phyloP scores from a whole-genome alignment of 2,888 invertebrate species.

The Hetaerina titia region DNA sequence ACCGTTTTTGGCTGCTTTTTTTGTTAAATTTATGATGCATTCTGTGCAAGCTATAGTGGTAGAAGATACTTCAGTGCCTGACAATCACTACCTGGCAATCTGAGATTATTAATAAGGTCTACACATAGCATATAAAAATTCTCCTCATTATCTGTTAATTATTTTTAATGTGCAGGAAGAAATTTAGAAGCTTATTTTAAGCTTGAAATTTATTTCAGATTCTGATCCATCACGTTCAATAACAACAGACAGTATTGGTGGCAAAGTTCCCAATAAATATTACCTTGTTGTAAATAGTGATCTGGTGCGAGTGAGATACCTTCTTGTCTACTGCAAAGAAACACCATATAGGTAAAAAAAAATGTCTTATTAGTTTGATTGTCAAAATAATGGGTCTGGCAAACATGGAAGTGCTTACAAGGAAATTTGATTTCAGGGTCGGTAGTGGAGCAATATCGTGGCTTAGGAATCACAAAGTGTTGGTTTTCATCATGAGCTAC shows the following conservation, averaged over 20 bases:
- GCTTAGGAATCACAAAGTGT: constrained; percentile 82
- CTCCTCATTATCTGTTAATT: not conserved
- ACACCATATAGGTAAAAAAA: constrained; percentile 41
- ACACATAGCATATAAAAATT: not conserved
- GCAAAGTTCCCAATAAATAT: constrained; percentile 83
- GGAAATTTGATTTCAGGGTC: constrained; percentile 75
- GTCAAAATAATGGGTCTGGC: constrained; percentile 68
- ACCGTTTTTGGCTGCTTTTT: no score
- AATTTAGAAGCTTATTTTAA: not conserved
- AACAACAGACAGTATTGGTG: constrained; percentile 75
- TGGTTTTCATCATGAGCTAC: constrained; percentile 83
- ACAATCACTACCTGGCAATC: no score
- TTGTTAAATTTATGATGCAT: no score
- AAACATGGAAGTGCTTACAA: constrained; percentile 73
- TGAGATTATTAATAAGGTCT: not conserved
- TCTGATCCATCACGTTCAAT: constrained; percentile 72
- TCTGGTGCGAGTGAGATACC: constrained; percentile 86
- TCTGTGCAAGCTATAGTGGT: no score
- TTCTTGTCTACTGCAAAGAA: constrained; percentile 82
- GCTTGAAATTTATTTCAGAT: constrained; percentile 66
- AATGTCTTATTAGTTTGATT: not conserved
- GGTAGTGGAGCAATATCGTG: constrained; percentile 77
- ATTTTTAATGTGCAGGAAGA: not conserved
- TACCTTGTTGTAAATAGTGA: constrained; percentile 89
- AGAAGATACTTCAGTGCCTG: no score